Base-by-base conservation (phyloP, 2,113 vertebrate genomes). In the Calidris pugnax region DNA sequence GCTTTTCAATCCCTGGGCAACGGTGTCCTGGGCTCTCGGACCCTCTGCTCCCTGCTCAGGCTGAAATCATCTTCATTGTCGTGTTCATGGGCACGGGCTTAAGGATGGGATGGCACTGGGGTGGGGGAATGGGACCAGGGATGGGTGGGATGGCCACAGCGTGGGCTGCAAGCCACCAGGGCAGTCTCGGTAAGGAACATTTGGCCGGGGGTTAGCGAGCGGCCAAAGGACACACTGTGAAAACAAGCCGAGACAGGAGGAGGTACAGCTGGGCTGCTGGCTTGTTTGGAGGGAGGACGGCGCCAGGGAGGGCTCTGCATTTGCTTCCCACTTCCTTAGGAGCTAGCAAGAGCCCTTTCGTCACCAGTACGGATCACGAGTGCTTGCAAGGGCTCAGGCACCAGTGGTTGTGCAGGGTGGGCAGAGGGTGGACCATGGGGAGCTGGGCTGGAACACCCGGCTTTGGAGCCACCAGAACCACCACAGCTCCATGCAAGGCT, bases 231-330 rank as follows among this genome's bases (percentile, higher is more conserved):
- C 95, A 23, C 1, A 3, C 89, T 85, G 80, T 50, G 89, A 59
- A 95, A 92, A 87, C 93, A 72, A 85, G 69, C 35, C 1, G 93
- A 68, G 91, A 51, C 27, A 6, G 83, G 95, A 92, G 93, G 91
- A 88, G 89, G 73, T 56, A 16, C 93, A 87, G 91, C 94, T 95
- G 95, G 74, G 59, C 21, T 74, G 93, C 93, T 84, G 93, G 85
- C 75, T 39, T 22, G 16, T 48, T 55, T 10, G n/a, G 82, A 60
- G 81, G 55, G 89, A 90, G 92, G 57, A 85, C 20, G 14, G 90
- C 21, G 32, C 72, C 56, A 37, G 84, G 12, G 45, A 89, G 77
- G 87, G 37, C 53, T 85, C 12, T 20, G 59, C 3, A 0, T 87
- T 79, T 19, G 68, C 89, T 90, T 90, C 83, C 63, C 81, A 45